A percentile compares a stretch with the other conserved stretches of the same genome.
Evolutionary conservation across 2,113 vertebrate genomes (phyloP).

Genomic region (Calidris pygmaea): DNA sequence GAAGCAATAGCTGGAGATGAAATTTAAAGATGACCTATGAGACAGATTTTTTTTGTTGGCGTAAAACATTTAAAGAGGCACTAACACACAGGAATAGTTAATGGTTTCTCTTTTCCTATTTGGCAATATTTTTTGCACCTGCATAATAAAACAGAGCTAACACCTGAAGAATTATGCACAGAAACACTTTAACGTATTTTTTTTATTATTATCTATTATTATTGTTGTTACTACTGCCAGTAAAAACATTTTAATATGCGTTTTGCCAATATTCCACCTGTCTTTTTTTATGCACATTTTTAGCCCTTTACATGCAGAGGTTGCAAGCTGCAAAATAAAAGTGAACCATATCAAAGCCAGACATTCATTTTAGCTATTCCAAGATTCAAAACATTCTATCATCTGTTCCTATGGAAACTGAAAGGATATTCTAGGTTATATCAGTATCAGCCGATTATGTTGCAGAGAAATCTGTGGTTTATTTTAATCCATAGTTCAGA

Average conservation of each 20-base stretch:
- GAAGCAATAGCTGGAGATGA: neutral
- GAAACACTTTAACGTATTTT: neutral
- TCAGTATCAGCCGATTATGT: slow-evolving; percentile 68
- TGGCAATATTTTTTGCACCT: neutral
- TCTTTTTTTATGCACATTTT: neutral
- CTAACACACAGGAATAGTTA: neutral
- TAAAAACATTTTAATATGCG: neutral
- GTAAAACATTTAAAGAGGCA: neutral
- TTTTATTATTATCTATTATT: neutral
- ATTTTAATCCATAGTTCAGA: slow-evolving; percentile 71
- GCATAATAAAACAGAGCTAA: neutral
- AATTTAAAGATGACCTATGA: neutral
- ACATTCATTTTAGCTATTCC: slow-evolving; percentile 55
- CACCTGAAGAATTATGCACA: neutral
- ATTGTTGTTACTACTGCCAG: neutral
- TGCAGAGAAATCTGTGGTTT: slow-evolving; percentile 66
- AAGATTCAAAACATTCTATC: slow-evolving; percentile 67
- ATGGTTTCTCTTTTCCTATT: neutral
- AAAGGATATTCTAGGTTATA: slow-evolving; percentile 76
- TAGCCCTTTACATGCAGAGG: neutral
- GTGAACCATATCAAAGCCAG: slow-evolving; percentile 34
- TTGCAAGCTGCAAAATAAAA: slow-evolving; percentile 32
- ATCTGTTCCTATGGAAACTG: slow-evolving; percentile 76
- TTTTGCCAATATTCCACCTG: neutral
- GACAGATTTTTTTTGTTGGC: neutral